phyloP scores from a whole-genome alignment of 1,140 invertebrate species.

The Agrilus planipennis region DNA sequence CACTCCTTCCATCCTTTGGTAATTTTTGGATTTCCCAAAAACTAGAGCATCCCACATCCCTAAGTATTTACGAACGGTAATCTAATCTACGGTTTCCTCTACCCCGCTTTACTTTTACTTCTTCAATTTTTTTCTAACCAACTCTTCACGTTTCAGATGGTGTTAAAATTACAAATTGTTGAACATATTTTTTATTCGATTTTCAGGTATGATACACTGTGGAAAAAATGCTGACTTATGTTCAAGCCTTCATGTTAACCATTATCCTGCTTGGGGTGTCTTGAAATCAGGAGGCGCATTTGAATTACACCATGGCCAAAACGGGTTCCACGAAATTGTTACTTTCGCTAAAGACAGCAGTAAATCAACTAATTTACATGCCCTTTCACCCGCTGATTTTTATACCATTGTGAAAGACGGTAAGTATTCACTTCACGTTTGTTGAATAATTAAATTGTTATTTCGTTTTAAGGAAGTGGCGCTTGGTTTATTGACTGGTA shows the following conservation, averaged over 20 bases:
- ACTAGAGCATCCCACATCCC: too few species aligned
- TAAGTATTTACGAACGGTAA: too few species aligned
- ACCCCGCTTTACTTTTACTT: too few species aligned
- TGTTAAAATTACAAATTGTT: too few species aligned
- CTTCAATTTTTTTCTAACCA: too few species aligned
- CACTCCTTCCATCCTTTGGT: too few species aligned
- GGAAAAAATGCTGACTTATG: constrained; percentile 41
- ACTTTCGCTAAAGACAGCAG: constrained; percentile 55
- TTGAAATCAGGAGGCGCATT: constrained; percentile 58
- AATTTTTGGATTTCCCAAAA: too few species aligned
- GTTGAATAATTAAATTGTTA: constrained; percentile 7
- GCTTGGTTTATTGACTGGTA: constrained; percentile 71
- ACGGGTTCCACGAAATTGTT: constrained; percentile 50
- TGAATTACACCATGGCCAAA: constrained; percentile 57
- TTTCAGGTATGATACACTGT: constrained; percentile 50
- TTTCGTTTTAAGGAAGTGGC: constrained; percentile 29
- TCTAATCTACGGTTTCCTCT: too few species aligned
- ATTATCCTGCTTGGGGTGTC: constrained; percentile 58
- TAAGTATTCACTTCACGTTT: constrained; percentile 15
- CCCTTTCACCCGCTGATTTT: constrained; percentile 49
- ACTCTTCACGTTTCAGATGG: too few species aligned
- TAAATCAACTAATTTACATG: constrained; percentile 48
- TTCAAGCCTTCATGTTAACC: constrained; percentile 39
- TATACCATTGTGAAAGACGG: constrained; percentile 36
- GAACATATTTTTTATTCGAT: constrained; percentile 8